Evolutionary conservation across 2,888 invertebrate species (phyloP).

Genomic region (Cepaea hortensis): DNA sequence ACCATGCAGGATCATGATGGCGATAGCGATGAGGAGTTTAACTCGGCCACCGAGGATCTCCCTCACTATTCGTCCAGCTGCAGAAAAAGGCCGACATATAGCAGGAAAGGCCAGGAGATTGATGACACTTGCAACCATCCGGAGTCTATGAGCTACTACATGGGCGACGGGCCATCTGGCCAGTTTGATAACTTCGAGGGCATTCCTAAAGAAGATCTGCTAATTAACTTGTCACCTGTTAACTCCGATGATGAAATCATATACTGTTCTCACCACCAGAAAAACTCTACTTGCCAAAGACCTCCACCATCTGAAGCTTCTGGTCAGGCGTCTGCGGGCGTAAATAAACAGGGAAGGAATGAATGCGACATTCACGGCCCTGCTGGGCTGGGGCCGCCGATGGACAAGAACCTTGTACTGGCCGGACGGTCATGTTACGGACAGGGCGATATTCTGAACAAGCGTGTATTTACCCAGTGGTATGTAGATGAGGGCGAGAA

Average conservation of each 20-base stretch:
- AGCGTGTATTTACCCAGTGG: constrained; percentile 31
- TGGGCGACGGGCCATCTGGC: constrained; percentile 11
- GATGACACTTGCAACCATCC: constrained; percentile 46
- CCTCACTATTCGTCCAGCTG: neutral
- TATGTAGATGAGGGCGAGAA: constrained; percentile 31
- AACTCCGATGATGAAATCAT: neutral
- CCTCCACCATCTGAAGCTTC: neutral
- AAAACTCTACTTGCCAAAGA: neutral
- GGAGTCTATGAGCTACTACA: constrained; percentile 16
- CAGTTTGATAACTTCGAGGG: constrained; percentile 30
- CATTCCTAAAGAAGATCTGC: constrained; percentile 33
- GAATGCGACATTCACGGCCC: constrained; percentile 9
- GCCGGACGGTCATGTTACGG: constrained; percentile 23
- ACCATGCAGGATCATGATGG: neutral
- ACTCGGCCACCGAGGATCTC: constrained; percentile 35
- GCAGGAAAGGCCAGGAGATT: constrained; percentile 35
- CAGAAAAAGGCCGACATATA: neutral
- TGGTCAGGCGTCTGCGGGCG: neutral
- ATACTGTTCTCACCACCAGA: constrained; percentile 6
- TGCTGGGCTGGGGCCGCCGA: neutral
- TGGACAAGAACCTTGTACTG: neutral
- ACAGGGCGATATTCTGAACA: constrained; percentile 32
- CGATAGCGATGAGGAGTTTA: constrained; percentile 44
- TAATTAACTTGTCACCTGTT: constrained; percentile 19
- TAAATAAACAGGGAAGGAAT: neutral